A percentile compares a stretch with the other conserved stretches of the same genome.
Conservation (phyloP, 2,888 invertebrate species). For the Zaprionus obscuricornis region DNA sequence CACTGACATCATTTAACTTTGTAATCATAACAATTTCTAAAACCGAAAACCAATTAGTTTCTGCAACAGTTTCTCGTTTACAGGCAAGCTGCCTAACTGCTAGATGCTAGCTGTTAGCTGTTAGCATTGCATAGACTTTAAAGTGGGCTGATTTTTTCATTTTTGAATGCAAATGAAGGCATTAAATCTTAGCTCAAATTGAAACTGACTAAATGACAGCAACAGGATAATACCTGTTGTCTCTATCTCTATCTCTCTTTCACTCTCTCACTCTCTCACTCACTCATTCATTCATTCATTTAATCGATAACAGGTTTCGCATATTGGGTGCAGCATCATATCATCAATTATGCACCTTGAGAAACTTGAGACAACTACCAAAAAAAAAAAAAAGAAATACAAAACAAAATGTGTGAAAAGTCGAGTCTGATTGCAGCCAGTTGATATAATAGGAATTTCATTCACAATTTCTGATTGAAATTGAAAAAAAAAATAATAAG, state of each 20-base stretch:
- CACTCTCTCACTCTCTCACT: slow-evolving; percentile 22
- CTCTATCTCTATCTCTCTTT: background rate
- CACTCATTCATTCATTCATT: no score
- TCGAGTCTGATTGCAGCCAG: slow-evolving; percentile 31
- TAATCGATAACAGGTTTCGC: no score
- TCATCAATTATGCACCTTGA: slow-evolving; percentile 18
- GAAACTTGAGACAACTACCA: slow-evolving; percentile 39
- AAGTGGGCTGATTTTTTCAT: slow-evolving; percentile 70
- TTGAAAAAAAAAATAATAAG: no score
- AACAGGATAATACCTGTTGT: slow-evolving; percentile 63
- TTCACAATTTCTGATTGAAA: slow-evolving; percentile 48
- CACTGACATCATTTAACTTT: slow-evolving; percentile 74
- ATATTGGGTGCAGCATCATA: slow-evolving; percentile 32
- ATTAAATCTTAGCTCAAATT: slow-evolving; percentile 72
- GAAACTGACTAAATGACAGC: slow-evolving; percentile 69
- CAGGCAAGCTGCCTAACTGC: no score
- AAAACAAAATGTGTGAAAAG: slow-evolving; percentile 56
- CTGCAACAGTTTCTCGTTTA: slow-evolving; percentile 37
- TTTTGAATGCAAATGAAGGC: slow-evolving; percentile 76
- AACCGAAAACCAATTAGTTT: slow-evolving; percentile 73
- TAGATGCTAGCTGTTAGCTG: background rate
- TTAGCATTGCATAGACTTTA: no score
- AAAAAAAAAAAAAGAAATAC: slow-evolving; percentile 26
- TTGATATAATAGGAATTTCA: slow-evolving; percentile 44
- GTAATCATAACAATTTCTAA: slow-evolving; percentile 78